Evolutionary conservation across 1,140 invertebrate species (phyloP).

Genomic region (Drosophila baimaii): DNA sequence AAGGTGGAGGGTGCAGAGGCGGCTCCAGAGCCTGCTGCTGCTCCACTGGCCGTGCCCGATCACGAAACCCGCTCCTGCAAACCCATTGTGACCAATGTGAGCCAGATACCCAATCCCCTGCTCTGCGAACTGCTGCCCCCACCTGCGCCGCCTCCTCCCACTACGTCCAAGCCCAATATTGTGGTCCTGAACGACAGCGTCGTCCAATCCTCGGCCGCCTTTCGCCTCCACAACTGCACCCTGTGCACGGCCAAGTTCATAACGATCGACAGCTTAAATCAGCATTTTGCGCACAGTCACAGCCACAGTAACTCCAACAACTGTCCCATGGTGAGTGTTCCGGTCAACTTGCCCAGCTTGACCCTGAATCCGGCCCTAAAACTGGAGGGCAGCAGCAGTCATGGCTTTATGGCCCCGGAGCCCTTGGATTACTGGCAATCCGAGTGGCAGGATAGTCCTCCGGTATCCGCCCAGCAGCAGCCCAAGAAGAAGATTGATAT

Average conservation of each 20-base stretch:
- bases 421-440: constrained; percentile 57
- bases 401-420: constrained; percentile 16
- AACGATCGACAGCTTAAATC: constrained; percentile 68
- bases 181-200: constrained; percentile 82
- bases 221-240: constrained; percentile 70
- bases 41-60: neutral
- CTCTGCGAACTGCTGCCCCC: constrained; percentile 56
- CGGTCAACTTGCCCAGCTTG: constrained; percentile 32
- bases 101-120: constrained; percentile 67
- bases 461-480: constrained; percentile 14
- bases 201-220: constrained; percentile 71
- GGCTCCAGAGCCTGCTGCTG: neutral
- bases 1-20: constrained; percentile 56
- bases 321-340: constrained; percentile 69
- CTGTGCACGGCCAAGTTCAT: constrained; percentile 75
- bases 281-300: constrained; percentile 66
- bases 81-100: constrained; percentile 80
- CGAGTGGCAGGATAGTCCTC: constrained; percentile 54
- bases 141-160: constrained; percentile 1
- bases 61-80: constrained; percentile 65
- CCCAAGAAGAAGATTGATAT: constrained; percentile 70
- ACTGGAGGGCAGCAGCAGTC: constrained; percentile 39
- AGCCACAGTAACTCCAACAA: constrained; percentile 41
- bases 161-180: constrained; percentile 70
- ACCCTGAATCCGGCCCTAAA: constrained; percentile 40